phyloP scores from a whole-genome alignment of 2,113 vertebrate species.

The Rhagologus leucostigma region DNA sequence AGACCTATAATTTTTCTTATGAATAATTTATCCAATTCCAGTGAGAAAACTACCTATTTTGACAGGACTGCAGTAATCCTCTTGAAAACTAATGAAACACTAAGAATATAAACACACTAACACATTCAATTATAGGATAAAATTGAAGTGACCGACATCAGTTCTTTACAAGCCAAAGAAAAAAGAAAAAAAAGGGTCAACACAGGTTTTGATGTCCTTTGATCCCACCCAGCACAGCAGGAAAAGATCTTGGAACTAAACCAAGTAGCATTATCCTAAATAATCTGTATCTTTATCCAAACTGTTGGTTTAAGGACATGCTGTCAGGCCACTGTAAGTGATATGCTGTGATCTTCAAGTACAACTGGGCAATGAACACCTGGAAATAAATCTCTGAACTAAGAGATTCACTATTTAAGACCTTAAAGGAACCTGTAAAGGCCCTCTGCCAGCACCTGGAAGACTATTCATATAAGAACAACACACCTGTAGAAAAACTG shows the following conservation, averaged over 20 bases:
- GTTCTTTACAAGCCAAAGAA: background rate
- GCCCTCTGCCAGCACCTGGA: background rate
- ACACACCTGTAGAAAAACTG: background rate
- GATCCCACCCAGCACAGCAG: background rate
- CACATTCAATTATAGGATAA: background rate
- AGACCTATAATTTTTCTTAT: constrained; percentile 23
- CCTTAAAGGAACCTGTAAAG: background rate
- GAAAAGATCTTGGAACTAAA: background rate
- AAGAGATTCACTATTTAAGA: background rate
- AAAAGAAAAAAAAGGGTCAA: background rate
- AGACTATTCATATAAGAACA: background rate
- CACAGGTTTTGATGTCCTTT: background rate
- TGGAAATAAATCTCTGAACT: background rate
- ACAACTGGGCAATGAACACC: background rate
- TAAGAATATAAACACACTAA: background rate
- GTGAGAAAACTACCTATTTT: background rate
- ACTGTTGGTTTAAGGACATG: background rate
- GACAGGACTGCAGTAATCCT: constrained; percentile 1
- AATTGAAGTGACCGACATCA: background rate
- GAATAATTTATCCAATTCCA: constrained; percentile 21
- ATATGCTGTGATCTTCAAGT: background rate
- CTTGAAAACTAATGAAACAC: constrained; percentile 20
- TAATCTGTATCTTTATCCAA: background rate
- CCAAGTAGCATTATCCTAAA: background rate
- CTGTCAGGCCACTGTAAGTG: background rate